Percentiles rank a stretch among this genome's conserved stretches.
Conservation (phyloP, 2,113 vertebrate species). For the Eolophus roseicapilla region DNA sequence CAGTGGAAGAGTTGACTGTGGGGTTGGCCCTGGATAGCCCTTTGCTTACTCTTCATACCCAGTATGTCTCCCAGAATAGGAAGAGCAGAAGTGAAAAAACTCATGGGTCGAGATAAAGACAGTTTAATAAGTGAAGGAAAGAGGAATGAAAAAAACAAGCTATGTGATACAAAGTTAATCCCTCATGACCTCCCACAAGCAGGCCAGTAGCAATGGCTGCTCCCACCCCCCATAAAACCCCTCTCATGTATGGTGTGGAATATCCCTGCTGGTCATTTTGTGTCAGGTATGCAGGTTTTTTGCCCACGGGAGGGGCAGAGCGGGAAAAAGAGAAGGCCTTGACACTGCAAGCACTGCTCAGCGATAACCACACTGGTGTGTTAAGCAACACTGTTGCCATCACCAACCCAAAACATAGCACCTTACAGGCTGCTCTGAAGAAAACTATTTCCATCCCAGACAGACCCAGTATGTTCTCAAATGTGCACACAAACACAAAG, state of each 20-base stretch:
- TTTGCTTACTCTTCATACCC: neutral
- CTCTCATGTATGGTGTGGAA: neutral
- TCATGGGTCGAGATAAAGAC: neutral
- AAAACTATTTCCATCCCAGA: neutral
- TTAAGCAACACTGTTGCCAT: too few species aligned
- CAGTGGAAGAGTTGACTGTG: neutral
- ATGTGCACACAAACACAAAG: neutral
- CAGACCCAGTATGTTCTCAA: neutral
- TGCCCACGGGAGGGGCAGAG: neutral
- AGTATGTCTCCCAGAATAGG: neutral
- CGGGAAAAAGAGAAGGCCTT: neutral
- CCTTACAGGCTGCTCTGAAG: neutral
- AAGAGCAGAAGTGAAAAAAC: neutral
- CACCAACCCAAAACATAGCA: neutral
- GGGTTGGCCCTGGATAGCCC: neutral
- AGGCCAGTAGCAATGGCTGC: neutral
- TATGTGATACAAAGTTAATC: neutral
- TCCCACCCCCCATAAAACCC: fast-evolving
- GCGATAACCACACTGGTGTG: fast-evolving
- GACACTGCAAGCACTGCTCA: fast-evolving
- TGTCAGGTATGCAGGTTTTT: neutral
- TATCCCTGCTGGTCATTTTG: neutral
- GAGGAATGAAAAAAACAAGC: neutral
- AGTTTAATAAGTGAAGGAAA: neutral
- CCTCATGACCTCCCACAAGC: neutral